Evolutionary conservation across 2,113 vertebrate genomes (phyloP), one percentile per base, ranked within the genome.

Genomic region (Meles meles): DNA sequence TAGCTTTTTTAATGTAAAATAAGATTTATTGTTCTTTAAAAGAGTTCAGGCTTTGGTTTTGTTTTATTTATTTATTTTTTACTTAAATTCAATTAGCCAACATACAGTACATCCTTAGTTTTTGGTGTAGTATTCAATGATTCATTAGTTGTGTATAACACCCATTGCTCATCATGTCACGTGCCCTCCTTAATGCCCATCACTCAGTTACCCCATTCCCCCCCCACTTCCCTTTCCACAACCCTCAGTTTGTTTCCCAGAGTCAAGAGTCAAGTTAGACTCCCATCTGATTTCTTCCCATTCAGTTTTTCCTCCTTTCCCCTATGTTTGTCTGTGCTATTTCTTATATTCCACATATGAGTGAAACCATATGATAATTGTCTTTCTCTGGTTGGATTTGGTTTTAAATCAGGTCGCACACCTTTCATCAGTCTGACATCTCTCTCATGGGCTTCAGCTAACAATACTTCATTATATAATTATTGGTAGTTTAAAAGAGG

Each of bases 371-470:
- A 67, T 67, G 63, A 67, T 17, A 67, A 34, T 34, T 67, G 67
- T 37, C 67, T 71, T 37, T 71, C 18, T 71, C n/a, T 37, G 14
- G 6, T 67, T 67, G 63, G 63, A 31, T 67, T 34, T 67, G 94
- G 97, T 91, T 98, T 98, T 96, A 57, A 85, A 96, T 89, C 96
- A 97, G 97, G 97, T 95, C 98, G 96, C 98, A 98, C 93, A 91
- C 93, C 84, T 97, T 97, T 94, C 95, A 97, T 98, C 90, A 88
- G 74, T 20, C 86, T 49, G 71, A 97, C 95, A 90, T 59, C 69
- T 98, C 92, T 97, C 93, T 34, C 84, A 89, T 71, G 14, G 11
- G 77, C 59, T 98, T 97, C 27, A 96, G 89, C 63, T 94, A 97
- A 84, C 95, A 95, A 49, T 69, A 96, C 82, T 93, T 95, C 89